A percentile compares a stretch with the other conserved stretches of the same genome.
Conservation (phyloP, 2,113 vertebrate species). For the Alaudala cheleensis region DNA sequence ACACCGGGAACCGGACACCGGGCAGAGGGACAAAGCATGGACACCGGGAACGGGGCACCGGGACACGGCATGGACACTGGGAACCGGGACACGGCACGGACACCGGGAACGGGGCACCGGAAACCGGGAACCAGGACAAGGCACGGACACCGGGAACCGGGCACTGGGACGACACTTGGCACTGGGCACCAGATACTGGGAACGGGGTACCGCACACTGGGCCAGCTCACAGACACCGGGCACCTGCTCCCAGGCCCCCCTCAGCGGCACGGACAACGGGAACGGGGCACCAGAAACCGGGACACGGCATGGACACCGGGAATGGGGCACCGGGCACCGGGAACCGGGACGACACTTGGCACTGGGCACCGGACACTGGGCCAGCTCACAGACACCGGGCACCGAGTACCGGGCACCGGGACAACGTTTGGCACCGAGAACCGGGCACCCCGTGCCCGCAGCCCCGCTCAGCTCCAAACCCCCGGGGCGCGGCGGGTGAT, state of each 20-base stretch:
- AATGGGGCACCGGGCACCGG: no score
- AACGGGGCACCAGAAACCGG: neutral
- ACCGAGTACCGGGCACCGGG: neutral
- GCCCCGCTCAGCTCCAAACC: neutral
- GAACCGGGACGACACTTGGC: neutral
- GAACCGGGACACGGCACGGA: neutral
- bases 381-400: no score
- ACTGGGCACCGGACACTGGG: no score
- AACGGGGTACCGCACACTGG: no score
- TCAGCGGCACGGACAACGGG: no score
- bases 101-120: neutral
- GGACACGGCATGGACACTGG: fast-evolving
- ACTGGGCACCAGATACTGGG: neutral
- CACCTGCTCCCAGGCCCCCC: no score
- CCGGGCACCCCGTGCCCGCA: fast-evolving
- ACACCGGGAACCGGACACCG: neutral
- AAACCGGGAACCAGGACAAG: neutral
- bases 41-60: neutral
- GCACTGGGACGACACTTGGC: neutral
- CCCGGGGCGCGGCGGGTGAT: fast-evolving
- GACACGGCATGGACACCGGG: neutral
- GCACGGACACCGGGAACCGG: no score
- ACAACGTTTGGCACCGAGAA: no score
- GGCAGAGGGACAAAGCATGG: neutral
- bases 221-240: no score